A percentile compares a stretch with the other conserved stretches of the same genome.
Evolutionary conservation across 2,888 invertebrate species (phyloP).

Genomic region (Hirtodrosophila cameraria): DNA sequence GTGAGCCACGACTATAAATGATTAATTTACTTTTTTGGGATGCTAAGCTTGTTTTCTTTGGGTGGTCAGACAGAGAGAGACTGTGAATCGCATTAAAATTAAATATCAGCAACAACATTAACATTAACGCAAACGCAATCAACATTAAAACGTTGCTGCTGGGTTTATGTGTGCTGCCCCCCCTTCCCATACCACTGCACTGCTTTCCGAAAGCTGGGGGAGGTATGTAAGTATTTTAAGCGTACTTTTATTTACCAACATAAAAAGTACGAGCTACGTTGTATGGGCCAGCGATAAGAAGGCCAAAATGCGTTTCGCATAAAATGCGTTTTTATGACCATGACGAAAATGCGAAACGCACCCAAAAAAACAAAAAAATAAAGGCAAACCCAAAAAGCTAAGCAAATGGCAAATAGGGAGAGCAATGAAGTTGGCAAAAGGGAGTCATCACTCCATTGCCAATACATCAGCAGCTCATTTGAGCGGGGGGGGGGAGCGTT

Average conservation of each 20-base stretch:
- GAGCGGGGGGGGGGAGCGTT: slow-evolving; percentile 5
- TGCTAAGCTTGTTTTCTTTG: neutral
- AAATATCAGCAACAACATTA: slow-evolving; percentile 56
- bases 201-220: neutral
- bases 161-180: slow-evolving; percentile 54
- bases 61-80: neutral
- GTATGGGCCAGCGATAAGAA: slow-evolving; percentile 61
- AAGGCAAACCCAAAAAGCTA: slow-evolving; percentile 33
- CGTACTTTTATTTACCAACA: slow-evolving; percentile 73
- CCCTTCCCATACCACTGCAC: too few relatives aligned
- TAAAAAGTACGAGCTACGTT: slow-evolving; percentile 60
- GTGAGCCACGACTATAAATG: slow-evolving; percentile 60
- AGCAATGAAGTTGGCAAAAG: neutral
- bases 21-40: slow-evolving; percentile 67
- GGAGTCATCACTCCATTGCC: slow-evolving; percentile 54
- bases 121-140: slow-evolving; percentile 73
- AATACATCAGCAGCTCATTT: slow-evolving; percentile 71
- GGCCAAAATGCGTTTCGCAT: slow-evolving; percentile 77
- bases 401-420: slow-evolving; percentile 16
- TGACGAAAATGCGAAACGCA: slow-evolving; percentile 77
- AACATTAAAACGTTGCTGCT: slow-evolving; percentile 69
- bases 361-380: slow-evolving; percentile 43
- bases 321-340: slow-evolving; percentile 81
- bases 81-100: slow-evolving; percentile 64
- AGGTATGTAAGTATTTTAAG: slow-evolving; percentile 50